Evolutionary conservation across 2,888 invertebrate genomes (phyloP), one percentile per base, ranked within the genome.

Genomic region (Amorpha juglandis): DNA sequence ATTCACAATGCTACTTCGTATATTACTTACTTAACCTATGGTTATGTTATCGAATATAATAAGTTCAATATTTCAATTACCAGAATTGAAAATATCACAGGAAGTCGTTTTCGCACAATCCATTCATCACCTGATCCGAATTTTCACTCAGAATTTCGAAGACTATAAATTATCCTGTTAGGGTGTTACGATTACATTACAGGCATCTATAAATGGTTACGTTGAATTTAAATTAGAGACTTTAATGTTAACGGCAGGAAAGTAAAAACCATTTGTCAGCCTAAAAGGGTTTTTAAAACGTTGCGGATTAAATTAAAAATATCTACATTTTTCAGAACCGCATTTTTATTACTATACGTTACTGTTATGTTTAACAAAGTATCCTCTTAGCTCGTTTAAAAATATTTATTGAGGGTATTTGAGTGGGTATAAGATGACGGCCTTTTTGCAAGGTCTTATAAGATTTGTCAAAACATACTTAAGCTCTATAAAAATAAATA

Each of bases 221-320:
- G 12, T 58, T 14, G 19, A 19, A 14, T 58, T 50, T 58, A 58
- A 58, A 65, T 48, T 21, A 65, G 48, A 47, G 8, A 21, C 48
- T 19, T 55, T 38, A 50, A 55, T 64, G 53, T 58, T 58, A 58
- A 65, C 33, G 48, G 48, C 6, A 19, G 48, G 64, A 33, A 65
- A 48, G 58, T 58, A 48, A 47, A 65, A 58, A 19, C 21, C 64
- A 65, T 65, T 58, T 65, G 53, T 65, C 58, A 58, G 35, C 14
- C 38, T 48, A 48, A 65, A 65, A 58, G 55, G 58, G 48, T 48
- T 65, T 55, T 35, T 58, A 47, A 35, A 58, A 58, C 33, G 48
- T 58, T 55, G 35, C 55, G 47, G 35, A 16, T 58, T 48, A 64
- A 47, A 64, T 47, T 47, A 55, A 19, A 58, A 65, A 65, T 55